A percentile compares a stretch with the other conserved stretches of the same genome.
These are phyloP conservation scores for Crax fasciolata DNA, from an alignment of 2,797 vertebrate species.

Conservation along the genomic window DNA sequence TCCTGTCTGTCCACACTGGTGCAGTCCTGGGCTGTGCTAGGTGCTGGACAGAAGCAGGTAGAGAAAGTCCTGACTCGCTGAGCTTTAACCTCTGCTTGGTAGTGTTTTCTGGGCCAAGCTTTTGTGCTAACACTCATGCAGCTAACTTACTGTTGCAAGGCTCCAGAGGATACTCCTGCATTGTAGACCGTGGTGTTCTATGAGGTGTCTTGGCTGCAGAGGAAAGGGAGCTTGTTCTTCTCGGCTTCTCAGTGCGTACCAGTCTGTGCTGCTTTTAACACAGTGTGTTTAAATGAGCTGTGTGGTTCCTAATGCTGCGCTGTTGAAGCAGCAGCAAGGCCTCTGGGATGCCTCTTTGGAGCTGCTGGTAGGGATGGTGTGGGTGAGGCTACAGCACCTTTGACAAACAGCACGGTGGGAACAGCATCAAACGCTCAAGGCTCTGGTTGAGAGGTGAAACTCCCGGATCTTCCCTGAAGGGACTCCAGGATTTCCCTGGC, in stretches of 20 bases:
- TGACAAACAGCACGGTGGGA: neutral
- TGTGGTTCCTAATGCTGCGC: neutral
- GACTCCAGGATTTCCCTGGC: conserved; percentile 37
- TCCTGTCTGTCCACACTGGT: neutral
- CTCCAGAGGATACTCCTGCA: neutral
- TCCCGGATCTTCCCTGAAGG: neutral
- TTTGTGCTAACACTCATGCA: neutral
- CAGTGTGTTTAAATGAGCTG: neutral
- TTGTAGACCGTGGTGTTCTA: neutral
- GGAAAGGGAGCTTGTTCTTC: neutral
- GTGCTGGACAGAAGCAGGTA: neutral
- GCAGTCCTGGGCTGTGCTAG: neutral
- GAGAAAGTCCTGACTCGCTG: neutral
- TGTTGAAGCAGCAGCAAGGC: neutral
- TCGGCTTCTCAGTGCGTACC: neutral
- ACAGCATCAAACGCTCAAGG: neutral
- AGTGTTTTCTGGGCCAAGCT: neutral
- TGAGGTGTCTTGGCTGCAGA: neutral
- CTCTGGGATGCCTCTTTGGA: neutral
- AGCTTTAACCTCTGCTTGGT: neutral
- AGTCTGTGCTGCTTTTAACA: neutral
- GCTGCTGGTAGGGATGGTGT: neutral
- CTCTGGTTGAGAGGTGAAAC: neutral
- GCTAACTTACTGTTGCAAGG: neutral
- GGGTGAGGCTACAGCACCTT: neutral